Evolutionary conservation across 2,888 invertebrate species (phyloP), one percentile per base, ranked within the genome.

Genomic region (Lapara coniferarum): DNA sequence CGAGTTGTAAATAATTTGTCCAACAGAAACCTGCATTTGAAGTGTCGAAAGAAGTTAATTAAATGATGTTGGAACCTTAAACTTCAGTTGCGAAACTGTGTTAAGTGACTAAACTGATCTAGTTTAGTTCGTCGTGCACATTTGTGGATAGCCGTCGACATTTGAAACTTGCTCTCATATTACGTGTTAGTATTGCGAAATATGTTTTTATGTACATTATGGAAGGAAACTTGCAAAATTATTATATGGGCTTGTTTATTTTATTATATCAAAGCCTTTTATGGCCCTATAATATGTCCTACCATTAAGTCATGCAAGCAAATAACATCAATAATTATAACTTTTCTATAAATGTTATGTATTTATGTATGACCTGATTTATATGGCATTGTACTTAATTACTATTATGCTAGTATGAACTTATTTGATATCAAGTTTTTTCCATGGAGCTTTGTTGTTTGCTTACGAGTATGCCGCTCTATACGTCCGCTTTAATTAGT

Each of bases 161-260:
- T 88, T 86, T 83, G 74, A 80, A 89, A 87, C 88, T 78, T 78
- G 86, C 82, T 80, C 73, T 71, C 79, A 80, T 77, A 78, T 74
- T 77, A 80, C 80, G 81, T 79, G 82, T 83, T 80, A 69, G 69
- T n/a, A 52, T 79, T 79, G 73, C 75, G 77, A 80, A 75, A 80
- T 72, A 63, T 51, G 37, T 69, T 49, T 66, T 58, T 66, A 69
- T 58, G 66, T 57, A 52, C 52, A 14, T n/a, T 13, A 25, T 57
- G 66, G 53, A 57, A 53, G 58, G 66, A 14, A 58, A 57, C 66
- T 66, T 56, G 66, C 30, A 56, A 66, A 66, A 57, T 66, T 51
- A 58, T 58, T 69, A 14, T 55, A 59, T 10, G 44, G 13, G 52
- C 16, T 19, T 51, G 44, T 59, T 37, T 46, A 44, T 59, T 44